Evolutionary conservation across 2,888 invertebrate species (phyloP), one percentile per base, ranked within the genome.

Genomic region (Vesta saturnalis): DNA sequence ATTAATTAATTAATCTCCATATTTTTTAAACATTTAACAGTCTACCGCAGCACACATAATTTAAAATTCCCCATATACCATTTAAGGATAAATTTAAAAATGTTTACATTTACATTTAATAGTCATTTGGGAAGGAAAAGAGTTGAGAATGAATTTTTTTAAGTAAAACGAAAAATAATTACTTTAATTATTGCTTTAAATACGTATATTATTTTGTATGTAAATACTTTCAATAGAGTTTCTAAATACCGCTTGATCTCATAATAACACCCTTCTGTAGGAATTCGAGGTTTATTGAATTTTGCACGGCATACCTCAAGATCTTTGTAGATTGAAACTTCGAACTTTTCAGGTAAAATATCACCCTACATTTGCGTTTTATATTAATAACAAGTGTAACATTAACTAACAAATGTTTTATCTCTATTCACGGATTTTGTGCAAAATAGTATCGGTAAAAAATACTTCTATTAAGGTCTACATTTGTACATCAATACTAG

Each of bases 271-370:
- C 56, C 49, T 47, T 22, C 49, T 35, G 57, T 22, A 68, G 69
- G 64, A 69, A 64, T 69, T 64, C 47, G 57, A 23, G 55, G 64
- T 39, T 64, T 69, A 69, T 69, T 69, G 60, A 69, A 69, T 69
- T 69, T 64, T 69, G 60, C 58, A 60, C 59, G 55, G 60, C 56
- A 64, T 60, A 64, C 60, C 60, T 59, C 60, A 49, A 39, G 64
- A 69, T 64, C 69, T 39, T 54, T 47, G 55, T 39, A 39, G 46
- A 60, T 55, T 66, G 30, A 55, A 47, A 58, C 30, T 54, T 64
- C 46, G 59, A 52, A 16, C 49, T 57, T 59, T 59, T 60, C 18
- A 54, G 39, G 10, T 58, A 39, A 58, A 54, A 64, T 60, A 59
- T 64, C 49, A 39, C 57, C 54, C 49, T 64, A 52, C 64, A 60